A percentile compares a stretch with the other conserved stretches of the same genome.
Conservation (phyloP, 2,888 invertebrate species). For the Ceraclea dissimilis region DNA sequence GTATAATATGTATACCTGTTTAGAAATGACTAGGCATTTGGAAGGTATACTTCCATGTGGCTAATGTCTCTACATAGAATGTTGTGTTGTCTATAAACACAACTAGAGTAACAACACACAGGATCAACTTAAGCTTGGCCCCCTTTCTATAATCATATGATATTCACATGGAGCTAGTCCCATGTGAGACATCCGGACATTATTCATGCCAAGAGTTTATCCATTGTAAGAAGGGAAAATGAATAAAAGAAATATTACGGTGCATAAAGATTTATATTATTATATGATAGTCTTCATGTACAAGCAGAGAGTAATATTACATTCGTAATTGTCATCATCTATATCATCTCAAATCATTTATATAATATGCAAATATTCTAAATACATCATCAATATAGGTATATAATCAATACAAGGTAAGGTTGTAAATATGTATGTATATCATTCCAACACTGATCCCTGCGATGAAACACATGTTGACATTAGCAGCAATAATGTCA, state of each 20-base stretch:
- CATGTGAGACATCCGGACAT: no score
- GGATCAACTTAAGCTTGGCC: no score
- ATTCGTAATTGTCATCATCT: conserved; percentile 26
- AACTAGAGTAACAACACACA: no score
- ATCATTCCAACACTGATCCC: not conserved
- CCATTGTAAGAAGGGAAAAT: no score
- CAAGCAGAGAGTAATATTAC: conserved; percentile 26
- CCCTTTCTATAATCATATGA: no score
- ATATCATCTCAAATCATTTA: conserved; percentile 13
- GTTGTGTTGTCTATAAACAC: no score
- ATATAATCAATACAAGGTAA: not conserved
- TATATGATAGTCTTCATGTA: conserved; percentile 27
- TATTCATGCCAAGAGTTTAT: no score
- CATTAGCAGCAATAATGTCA: not conserved
- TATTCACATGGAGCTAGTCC: no score
- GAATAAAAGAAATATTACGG: conserved; percentile 15
- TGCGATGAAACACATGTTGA: not conserved
- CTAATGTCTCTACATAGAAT: no score
- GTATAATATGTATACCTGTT: no score
- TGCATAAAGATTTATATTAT: conserved; percentile 27
- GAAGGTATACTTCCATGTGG: no score
- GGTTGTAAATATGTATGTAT: not conserved
- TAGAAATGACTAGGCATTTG: no score
- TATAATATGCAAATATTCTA: conserved; percentile 2
- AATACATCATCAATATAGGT: not conserved